Evolutionary conservation across 2,888 invertebrate genomes (phyloP), one percentile per base, ranked within the genome.

Genomic region (Argyresthia albistria): DNA sequence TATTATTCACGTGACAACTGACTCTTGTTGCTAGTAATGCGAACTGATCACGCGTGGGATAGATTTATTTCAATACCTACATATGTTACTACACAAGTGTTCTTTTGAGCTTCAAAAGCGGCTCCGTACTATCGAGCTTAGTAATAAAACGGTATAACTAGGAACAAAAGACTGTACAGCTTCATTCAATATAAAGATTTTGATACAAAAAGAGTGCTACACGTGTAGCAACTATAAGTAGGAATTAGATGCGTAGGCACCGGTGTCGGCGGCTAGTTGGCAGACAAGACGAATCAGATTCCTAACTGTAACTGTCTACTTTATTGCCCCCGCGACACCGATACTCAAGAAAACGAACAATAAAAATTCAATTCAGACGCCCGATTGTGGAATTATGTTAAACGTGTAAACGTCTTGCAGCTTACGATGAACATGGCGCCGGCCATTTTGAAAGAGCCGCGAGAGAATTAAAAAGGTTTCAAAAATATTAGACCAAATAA

Each of bases 311-410:
- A 60, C 57, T 60, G 60, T 58, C 64, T 65, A 61, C 60, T 67
- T 70, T 64, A 69, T 65, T 58, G 60, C 56, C 45, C 43, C 66
- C 57, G 64, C 70, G 70, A 72, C 69, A 77, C 67, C 69, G 65
- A 74, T 72, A 67, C 65, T 58, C 58, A 46, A 54, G 56, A 55
- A 55, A 63, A 61, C 68, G 61, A 61, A 70, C 70, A 70, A 72
- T 80, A 77, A 78, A 79, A 78, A 77, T 73, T 73, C 76, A 76
- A 74, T 77, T 70, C 70, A 67, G 62, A 64, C 59, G 65, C 70
- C 67, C 63, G 58, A 58, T 52, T 54, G 57, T 58, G 55, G 62
- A 63, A 70, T 71, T 70, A 75, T 72, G 67, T 67, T 55, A 67
- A 71, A 69, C 57, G 51, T 53, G 39, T 4, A 25, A 25, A 25